These are phyloP conservation scores for Dinomys branickii DNA, from an alignment of 2,113 vertebrate genomes.

Conservation along the genomic window DNA sequence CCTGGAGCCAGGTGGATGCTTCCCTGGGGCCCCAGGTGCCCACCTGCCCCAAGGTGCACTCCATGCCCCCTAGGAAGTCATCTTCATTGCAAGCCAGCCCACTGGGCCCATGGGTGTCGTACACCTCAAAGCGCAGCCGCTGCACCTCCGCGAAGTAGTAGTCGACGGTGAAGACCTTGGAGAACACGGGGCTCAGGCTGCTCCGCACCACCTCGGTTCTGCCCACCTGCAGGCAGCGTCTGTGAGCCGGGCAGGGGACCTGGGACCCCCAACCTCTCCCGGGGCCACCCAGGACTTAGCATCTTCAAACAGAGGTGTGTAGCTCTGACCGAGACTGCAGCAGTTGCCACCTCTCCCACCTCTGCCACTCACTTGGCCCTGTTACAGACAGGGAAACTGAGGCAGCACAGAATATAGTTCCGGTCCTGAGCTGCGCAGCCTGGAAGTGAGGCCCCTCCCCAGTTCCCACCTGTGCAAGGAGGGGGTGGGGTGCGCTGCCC, in stretches of 20 bases:
- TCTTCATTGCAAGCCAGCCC: constrained; percentile 92
- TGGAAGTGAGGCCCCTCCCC: not conserved
- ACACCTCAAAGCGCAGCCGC: constrained; percentile 96
- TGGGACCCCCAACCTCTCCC: rapidly evolving
- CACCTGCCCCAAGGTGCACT: constrained; percentile 97
- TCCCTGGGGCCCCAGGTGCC: not conserved
- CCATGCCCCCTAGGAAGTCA: constrained; percentile 95
- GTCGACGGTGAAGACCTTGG: constrained; percentile 94
- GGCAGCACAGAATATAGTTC: not conserved
- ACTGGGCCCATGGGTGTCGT: constrained; percentile 93
- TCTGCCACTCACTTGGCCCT: not conserved
- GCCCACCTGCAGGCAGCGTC: constrained; percentile 88
- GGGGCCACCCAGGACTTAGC: not conserved
- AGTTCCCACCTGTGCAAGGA: not conserved
- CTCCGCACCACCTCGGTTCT: constrained; percentile 96
- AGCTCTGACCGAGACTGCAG: rapidly evolving
- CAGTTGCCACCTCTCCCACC: not conserved
- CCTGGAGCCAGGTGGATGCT: too few relatives aligned
- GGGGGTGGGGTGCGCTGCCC: not conserved
- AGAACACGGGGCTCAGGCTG: constrained; percentile 95
- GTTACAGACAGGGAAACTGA: not conserved
- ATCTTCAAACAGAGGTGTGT: not conserved
- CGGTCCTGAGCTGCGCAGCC: not conserved
- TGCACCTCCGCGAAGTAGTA: constrained; percentile 98
- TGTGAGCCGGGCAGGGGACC: not conserved